Evolutionary conservation across 2,888 invertebrate species (phyloP).

Genomic region (Agrochola macilenta): DNA sequence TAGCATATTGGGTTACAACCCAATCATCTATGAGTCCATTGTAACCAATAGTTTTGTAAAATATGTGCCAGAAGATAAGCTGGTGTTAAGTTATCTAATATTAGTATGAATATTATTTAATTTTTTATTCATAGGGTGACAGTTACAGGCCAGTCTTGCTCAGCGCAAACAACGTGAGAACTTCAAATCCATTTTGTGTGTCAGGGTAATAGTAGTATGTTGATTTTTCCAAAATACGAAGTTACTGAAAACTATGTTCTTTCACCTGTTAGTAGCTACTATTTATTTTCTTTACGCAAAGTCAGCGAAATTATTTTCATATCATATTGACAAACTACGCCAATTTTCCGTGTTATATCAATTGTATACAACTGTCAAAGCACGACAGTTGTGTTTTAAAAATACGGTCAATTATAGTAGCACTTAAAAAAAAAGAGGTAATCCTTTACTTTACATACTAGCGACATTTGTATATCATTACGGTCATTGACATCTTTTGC

Average conservation of each 20-base stretch:
- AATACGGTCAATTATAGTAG: no score
- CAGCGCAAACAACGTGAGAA: neutral
- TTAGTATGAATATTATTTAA: neutral
- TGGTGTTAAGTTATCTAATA: conserved; percentile 18
- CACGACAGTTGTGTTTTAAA: no score
- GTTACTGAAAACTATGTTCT: neutral
- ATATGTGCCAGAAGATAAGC: conserved; percentile 43
- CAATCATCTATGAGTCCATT: conserved; percentile 4
- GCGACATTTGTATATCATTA: neutral
- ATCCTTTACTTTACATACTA: no score
- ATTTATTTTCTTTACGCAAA: neutral
- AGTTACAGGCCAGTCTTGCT: no score
- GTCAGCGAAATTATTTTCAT: no score
- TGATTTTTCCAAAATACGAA: neutral
- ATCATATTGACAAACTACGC: no score
- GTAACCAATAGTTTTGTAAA: conserved; percentile 9
- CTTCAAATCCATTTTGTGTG: no score
- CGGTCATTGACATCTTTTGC: neutral
- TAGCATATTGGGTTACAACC: conserved; percentile 41
- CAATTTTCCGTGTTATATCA: no score
- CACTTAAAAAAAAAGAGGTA: no score
- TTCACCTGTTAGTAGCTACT: neutral
- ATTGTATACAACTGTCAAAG: no score
- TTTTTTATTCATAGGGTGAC: neutral
- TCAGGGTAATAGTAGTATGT: neutral